Base-by-base conservation (phyloP, 2,888 invertebrate genomes). In the Polymixis lichenea region DNA sequence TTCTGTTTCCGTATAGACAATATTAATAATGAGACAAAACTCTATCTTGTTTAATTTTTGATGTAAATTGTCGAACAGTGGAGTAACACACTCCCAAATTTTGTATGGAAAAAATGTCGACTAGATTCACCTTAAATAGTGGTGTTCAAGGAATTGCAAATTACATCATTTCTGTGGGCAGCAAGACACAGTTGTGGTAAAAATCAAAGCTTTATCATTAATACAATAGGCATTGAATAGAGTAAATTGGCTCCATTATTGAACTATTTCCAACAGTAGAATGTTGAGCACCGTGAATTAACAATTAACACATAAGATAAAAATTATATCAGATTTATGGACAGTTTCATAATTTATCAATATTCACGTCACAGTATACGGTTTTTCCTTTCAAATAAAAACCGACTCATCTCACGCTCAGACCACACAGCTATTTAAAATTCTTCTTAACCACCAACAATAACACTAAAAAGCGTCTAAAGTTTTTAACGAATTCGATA, bases 391-490 rank as follows among this genome's bases (percentile, higher is more conserved):
- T 28, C 53, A 38, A 49, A 55, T 60, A 78, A 83, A 83, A 83
- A 65, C 60, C 32, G 43, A 65, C 3, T 83, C 70, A 65, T 83
- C 84, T 70, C 60, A 69, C 58, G 70, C 28, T 70, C 83, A 28
- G 55, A 65, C 68, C 81, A 80, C 69, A 80, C 68, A 69, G 66
- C 13, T 53, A 58, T 53, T 49, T 22, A 22, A 66, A 70, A 66
- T 72, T 72, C 66, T 60, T 46, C 46, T 46, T 25, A 74, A 46
- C 51, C 49, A 43, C 46, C 11, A 75, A 49, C 61, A 49, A 53
- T 56, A 70, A 56, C n/a, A 70, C 38, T 38, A 53, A 2, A 64
- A 64, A 75, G 55, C 72, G 68, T 55, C 38, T 19, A 22, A 17
- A 60, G 25, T 53, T 82, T 68, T 77, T 15, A 53, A 73, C 46